Evolutionary conservation across 2,888 invertebrate genomes (phyloP).

Genomic region (Pterobdella sp.): DNA sequence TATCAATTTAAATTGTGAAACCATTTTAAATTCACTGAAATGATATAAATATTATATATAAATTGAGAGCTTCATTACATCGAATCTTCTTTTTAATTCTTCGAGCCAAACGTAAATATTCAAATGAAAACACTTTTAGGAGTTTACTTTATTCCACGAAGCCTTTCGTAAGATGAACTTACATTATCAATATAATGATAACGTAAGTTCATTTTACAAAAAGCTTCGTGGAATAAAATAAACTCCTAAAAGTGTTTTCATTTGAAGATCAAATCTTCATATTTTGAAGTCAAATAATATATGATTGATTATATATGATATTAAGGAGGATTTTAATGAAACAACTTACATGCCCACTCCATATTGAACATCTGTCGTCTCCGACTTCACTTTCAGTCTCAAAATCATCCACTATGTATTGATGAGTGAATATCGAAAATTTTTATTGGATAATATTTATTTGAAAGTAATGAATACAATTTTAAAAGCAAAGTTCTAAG

Average conservation of each 20-base stretch:
- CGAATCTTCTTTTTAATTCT: no score
- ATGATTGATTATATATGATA: not conserved
- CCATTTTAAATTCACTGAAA: not conserved
- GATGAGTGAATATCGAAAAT: not conserved
- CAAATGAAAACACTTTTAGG: no score
- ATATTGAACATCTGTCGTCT: slow-evolving; percentile 36
- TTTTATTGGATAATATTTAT: not conserved
- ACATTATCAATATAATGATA: no score
- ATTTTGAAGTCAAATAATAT: not conserved
- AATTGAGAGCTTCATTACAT: not conserved
- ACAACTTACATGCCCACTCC: slow-evolving; percentile 35
- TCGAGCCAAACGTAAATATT: no score
- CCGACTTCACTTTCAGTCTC: slow-evolving; percentile 38
- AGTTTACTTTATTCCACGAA: no score
- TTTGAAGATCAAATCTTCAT: not conserved
- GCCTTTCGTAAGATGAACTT: no score
- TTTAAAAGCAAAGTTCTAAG: not conserved
- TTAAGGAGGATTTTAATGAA: not conserved
- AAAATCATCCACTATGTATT: slow-evolving; percentile 45
- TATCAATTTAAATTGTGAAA: slow-evolving; percentile 26
- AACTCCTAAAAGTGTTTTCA: no score
- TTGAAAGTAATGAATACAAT: not conserved
- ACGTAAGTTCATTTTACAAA: no score
- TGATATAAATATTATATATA: no score
- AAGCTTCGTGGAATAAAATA: no score